Evolutionary conservation across 1,140 invertebrate genomes (phyloP), one percentile per base, ranked within the genome.

Genomic region (Teleopsis dalmanni): DNA sequence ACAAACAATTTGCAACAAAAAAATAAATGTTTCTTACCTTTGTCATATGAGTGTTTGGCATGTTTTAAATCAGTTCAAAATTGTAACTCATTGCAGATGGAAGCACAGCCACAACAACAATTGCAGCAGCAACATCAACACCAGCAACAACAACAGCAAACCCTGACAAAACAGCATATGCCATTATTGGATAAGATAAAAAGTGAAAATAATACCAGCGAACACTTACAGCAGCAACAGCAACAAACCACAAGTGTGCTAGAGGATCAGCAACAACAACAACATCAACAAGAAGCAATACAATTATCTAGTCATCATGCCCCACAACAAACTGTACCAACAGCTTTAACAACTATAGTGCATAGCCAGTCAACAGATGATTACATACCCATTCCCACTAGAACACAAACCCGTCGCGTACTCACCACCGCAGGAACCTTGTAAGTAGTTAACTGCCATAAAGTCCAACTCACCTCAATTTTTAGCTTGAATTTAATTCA

Each of bases 61-160:
- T n/a, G n/a, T n/a, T n/a, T n/a, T n/a, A n/a, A 59, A 53, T 68
- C 58, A 67, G 56, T 59, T 54, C 52, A 57, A 57, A 51, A 54
- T 53, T 42, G 48, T 58, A 59, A 55, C 36, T 46, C 57, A 55
- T 68, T 68, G 62, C 62, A 68, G 65, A 68, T 68, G 65, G 65
- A 67, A 65, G 47, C 57, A 49, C 64, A 64, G 57, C 33, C 59
- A 38, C 64, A 66, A 40, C 57, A 59, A 50, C 53, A 53, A 25
- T 48, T 60, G 23, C 62, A 61, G 23, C 57, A 63, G 51, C 62
- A 64, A 33, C 50, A 52, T 11, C 60, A 59, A 22, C 52, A 54
- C 13, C 56, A 57, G 4, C 55, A 57, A 25, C 57, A 59, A 19
- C 52, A 62, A 31, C 51, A 53, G 4, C 33, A 35, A 38, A 63